These are phyloP conservation scores for Orestias chungarensis DNA, from an alignment of 2,797 vertebrate genomes.

Conservation along the genomic window DNA sequence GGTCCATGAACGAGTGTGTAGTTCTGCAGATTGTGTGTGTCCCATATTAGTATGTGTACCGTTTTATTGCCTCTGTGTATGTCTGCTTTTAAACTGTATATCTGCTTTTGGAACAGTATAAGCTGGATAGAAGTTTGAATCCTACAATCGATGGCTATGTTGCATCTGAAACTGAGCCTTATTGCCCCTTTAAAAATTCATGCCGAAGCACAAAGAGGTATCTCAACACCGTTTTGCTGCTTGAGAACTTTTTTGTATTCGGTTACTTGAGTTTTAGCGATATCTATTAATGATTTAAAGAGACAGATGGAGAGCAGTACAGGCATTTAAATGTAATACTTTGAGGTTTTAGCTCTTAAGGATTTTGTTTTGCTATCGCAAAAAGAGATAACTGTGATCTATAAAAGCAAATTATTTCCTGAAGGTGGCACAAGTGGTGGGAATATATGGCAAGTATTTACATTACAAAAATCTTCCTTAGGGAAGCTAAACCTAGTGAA, in stretches of 20 bases:
- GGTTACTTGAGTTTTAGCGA: slow-evolving; percentile 58
- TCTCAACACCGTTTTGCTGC: slow-evolving; percentile 61
- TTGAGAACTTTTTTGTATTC: slow-evolving; percentile 61
- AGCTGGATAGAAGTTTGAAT: slow-evolving; percentile 60
- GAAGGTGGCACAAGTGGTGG: not conserved
- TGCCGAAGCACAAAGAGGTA: slow-evolving; percentile 69
- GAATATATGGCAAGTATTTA: slow-evolving; percentile 6
- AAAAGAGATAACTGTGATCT: not conserved
- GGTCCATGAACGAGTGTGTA: slow-evolving; percentile 21
- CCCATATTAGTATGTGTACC: not conserved
- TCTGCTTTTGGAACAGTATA: slow-evolving; percentile 55
- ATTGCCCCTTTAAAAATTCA: slow-evolving; percentile 71
- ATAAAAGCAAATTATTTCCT: slow-evolving; percentile 13
- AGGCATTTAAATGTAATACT: slow-evolving; percentile 28
- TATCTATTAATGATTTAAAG: slow-evolving; percentile 59
- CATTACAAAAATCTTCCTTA: slow-evolving; percentile 44
- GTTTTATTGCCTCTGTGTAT: slow-evolving; percentile 1
- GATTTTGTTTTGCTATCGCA: not conserved
- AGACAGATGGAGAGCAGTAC: slow-evolving; percentile 23
- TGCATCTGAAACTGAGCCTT: slow-evolving; percentile 58
- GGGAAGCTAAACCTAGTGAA: slow-evolving; percentile 43
- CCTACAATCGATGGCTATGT: slow-evolving; percentile 56
- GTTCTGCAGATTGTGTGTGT: not conserved
- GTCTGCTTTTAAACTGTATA: slow-evolving; percentile 22
- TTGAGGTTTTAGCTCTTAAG: not conserved